A percentile compares a stretch with the other conserved stretches of the same genome.
phyloP scores from a whole-genome alignment of 2,797 vertebrate genomes.

The Sternarchorhynchus goeldii region DNA sequence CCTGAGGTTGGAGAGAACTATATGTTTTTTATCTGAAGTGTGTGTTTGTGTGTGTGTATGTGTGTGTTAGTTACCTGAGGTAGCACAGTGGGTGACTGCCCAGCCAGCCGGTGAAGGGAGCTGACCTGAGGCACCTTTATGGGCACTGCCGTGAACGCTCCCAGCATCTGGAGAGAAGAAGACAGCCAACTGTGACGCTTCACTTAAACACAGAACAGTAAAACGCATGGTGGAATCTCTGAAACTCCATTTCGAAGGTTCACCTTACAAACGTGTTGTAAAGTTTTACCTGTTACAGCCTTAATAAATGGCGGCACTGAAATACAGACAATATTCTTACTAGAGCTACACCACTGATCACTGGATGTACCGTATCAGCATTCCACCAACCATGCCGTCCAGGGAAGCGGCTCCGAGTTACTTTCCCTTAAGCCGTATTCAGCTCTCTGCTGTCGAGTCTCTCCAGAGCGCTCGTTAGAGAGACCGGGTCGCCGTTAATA shows the following conservation, averaged over 20 bases:
- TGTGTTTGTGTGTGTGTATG: conserved; percentile 26
- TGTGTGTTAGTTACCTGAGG: conserved; percentile 85
- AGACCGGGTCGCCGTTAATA: conserved; percentile 11
- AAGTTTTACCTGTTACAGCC: too few species aligned
- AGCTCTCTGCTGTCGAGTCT: background rate
- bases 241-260: too few species aligned
- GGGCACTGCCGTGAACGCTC: conserved; percentile 88
- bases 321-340: background rate
- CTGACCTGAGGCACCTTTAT: conserved; percentile 98
- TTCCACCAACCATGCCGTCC: background rate
- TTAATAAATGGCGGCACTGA: too few species aligned
- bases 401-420: background rate
- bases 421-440: background rate
- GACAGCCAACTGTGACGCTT: background rate
- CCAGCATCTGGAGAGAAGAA: conserved; percentile 80
- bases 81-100: conserved; percentile 92
- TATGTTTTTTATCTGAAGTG: background rate
- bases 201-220: background rate
- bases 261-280: too few species aligned
- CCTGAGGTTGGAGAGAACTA: conserved; percentile 4
- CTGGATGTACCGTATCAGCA: background rate
- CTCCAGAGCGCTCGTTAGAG: background rate
- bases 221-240: background rate
- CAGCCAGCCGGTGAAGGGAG: conserved; percentile 94
- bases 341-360: background rate